phyloP scores from a whole-genome alignment of 1,140 invertebrate species.

The Cydia strobilella region DNA sequence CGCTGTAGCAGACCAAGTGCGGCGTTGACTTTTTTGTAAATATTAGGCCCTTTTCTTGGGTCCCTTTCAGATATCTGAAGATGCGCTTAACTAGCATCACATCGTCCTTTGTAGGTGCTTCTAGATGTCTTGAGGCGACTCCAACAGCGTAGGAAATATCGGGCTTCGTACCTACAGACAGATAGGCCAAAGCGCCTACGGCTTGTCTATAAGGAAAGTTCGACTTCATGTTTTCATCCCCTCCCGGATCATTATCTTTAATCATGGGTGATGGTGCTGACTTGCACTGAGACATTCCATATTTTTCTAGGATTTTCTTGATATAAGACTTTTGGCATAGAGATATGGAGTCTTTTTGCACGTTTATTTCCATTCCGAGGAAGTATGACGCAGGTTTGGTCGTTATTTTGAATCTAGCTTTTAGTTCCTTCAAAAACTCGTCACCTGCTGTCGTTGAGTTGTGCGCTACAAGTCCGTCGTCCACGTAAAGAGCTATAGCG shows the following conservation, averaged over 20 bases:
- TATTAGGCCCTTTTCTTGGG: constrained; percentile 7
- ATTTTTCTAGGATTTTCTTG: constrained; percentile 52
- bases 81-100: constrained; percentile 49
- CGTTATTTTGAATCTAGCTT: constrained; percentile 49
- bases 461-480: constrained; percentile 61
- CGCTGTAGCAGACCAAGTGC: constrained; percentile 51
- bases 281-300: constrained; percentile 32
- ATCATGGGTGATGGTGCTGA: constrained; percentile 23
- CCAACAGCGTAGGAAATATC: constrained; percentile 62
- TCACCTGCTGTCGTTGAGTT: constrained; percentile 40
- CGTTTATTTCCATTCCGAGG: constrained; percentile 53
- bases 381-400: constrained; percentile 44
- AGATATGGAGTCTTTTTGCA: constrained; percentile 37
- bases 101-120: constrained; percentile 57
- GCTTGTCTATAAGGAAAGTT: no score
- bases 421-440: constrained; percentile 40
- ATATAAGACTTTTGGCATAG: constrained; percentile 57
- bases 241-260: constrained; percentile 37
- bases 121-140: constrained; percentile 53
- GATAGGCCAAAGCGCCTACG: constrained; percentile 63
- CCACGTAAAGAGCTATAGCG: constrained; percentile 59
- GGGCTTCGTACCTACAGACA: constrained; percentile 63
- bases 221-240: background rate
- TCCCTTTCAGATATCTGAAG: constrained; percentile 37
- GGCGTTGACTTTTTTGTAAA: constrained; percentile 31